Evolutionary conservation across 2,888 invertebrate genomes (phyloP), one percentile per base, ranked within the genome.

Genomic region (Saturnia pavonia): DNA sequence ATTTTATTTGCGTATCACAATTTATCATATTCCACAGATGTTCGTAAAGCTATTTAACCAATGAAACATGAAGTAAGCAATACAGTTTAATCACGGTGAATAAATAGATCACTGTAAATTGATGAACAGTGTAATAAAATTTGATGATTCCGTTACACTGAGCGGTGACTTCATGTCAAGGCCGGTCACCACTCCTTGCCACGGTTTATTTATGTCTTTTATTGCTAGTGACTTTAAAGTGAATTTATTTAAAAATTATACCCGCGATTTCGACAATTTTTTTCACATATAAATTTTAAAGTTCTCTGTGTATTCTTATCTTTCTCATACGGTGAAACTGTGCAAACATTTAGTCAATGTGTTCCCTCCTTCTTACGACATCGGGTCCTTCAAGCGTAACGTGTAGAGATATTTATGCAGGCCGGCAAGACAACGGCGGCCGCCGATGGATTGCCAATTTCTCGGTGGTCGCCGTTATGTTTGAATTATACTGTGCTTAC

Each of bases 91-190:
- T 60, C 57, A 60, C 34, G 2, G 27, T 34, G 63, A 40, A 65
- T 65, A 65, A 40, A 40, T 40, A 63, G 34, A 40, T 69, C 65
- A n/a, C 45, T 70, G 68, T 63, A 65, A 54, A 25, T 45, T 69
- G 57, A 48, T 65, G 65, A 65, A 65, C 69, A 57, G 43, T 40
- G 66, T 70, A 68, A 63, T 69, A 69, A 70, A 70, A 67, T 71
- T 60, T 70, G 69, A 65, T 70, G 72, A 70, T 70, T 74, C 71
- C 67, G 72, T 72, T 40, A 40, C n/a, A 69, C 69, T 70, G 69
- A 63, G 54, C 51, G 72, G 63, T 70, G 74, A 77, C 65, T 11
- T 65, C n/a, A 73, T 76, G 76, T 76, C 75, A 76, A 76, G 76
- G 76, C 69, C 67, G 63, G 70, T 66, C 65, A 40, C 51, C 74